Base-by-base conservation (phyloP, 2,888 invertebrate genomes). In the Sesia bembeciformis region DNA sequence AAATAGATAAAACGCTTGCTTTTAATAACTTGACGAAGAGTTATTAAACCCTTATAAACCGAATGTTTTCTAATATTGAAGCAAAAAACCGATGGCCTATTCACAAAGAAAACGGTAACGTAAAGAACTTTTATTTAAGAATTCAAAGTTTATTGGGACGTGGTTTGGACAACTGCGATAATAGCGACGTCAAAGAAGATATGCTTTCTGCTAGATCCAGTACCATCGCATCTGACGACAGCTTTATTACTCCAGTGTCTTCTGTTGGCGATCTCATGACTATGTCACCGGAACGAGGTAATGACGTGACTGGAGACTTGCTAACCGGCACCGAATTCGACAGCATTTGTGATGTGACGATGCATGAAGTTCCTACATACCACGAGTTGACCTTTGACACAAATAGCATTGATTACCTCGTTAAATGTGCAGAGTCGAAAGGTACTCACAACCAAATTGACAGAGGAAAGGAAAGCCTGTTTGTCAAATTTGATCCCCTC, bases 401-500 rank as follows among this genome's bases (percentile, higher is more conserved):
- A n/a, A 83, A 76, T 46, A 87, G 86, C 57, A 82, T 92, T 58
- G 92, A 92, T 66, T 92, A 89, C 63, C 78, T 92, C 7, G 79
- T 90, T 43, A 84, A 84, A 59, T 90, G 89, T 62, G 77, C 85
- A 4, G 78, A 85, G 67, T 78, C 88, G 4, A 77, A 81, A 65
- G 68, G 76, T 38, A 76, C 81, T 56, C 70, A 74, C 42, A 81
- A 65, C 53, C 64, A 70, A 41, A 68, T 84, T 57, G 87, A 87
- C 64, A 73, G 81, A 56, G 74, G 84, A 57, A 91, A 93, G 57
- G 92, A 93, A 70, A 94, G 94, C 54, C 82, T 94, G 52, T 93
- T 93, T 78, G 91, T 93, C 5, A 94, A 91, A 63, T 92, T 92
- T 65, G 92, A 92, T 68, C 92, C 92, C 3, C 65, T 92, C 40